phyloP scores from a whole-genome alignment of 2,797 vertebrate genomes.

The Sternotherus odoratus region DNA sequence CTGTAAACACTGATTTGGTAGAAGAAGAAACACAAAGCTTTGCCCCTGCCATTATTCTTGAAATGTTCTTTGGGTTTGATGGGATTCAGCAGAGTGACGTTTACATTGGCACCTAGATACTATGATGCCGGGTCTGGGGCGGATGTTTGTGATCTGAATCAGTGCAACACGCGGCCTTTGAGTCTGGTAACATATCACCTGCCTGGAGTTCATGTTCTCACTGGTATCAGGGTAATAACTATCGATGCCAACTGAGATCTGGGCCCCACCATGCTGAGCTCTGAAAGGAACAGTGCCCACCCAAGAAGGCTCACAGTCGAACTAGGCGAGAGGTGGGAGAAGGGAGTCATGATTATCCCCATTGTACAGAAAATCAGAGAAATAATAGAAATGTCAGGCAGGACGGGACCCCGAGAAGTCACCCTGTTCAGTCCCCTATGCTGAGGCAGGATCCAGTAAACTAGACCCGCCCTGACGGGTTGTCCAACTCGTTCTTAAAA shows the following conservation, averaged over 20 bases:
- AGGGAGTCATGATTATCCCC: neutral
- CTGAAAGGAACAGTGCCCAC: neutral
- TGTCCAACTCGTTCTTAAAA: neutral
- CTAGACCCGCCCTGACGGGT: neutral
- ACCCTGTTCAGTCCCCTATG: neutral
- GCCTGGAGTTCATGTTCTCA: neutral
- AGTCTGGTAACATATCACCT: neutral
- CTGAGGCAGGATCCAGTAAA: no score
- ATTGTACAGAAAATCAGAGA: neutral
- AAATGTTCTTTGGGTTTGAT: neutral
- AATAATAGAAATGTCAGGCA: neutral
- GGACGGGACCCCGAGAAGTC: neutral
- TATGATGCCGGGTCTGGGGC: neutral
- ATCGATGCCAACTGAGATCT: neutral
- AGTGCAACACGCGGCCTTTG: neutral
- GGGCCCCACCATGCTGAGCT: neutral
- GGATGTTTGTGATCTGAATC: neutral
- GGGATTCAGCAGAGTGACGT: neutral
- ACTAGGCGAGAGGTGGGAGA: neutral
- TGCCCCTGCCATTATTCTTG: neutral
- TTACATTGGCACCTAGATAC: neutral
- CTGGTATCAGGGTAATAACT: neutral
- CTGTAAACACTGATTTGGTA: neutral
- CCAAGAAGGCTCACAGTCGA: neutral
- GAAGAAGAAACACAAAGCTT: neutral